Base-by-base conservation (phyloP, 2,797 vertebrate species). In the Neosilurus hyrtlii region DNA sequence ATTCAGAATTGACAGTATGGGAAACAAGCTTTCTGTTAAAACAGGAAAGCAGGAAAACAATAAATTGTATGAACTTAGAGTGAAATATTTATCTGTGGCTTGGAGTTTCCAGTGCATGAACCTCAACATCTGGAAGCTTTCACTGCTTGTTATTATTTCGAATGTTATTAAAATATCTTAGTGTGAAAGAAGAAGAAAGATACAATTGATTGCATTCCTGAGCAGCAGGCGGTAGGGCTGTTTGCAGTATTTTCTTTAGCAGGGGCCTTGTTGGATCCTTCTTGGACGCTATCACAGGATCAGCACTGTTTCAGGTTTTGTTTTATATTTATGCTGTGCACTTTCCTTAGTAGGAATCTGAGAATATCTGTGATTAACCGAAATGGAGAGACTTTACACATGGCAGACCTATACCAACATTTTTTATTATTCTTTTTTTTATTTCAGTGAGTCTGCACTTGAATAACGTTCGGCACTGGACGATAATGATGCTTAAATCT, bases 351-450 rank as follows among this genome's bases (percentile, higher is more conserved):
- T 61, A 67, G 66, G 86, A 88, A 88, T 89, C 88, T 87, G 85
- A 86, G 83, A 89, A 93, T 92, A 94, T 94, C 91, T 94, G 92
- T 74, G 84, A 92, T 86, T 89, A 88, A 92, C 90, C 87, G 81
- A 89, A 89, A 87, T 81, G 84, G 90, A 87, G 81, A 87, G 85
- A 88, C 88, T 85, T 84, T 86, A 81, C 84, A 85, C 78, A 74
- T 51, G 51, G 68, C 81, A 80, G 71, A 71, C 65, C 24, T 26
- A 65, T 54, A 57, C 62, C 59, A 52, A 35, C 30, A 30, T 18
- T 15, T 22, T 24, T 37, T 3, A 43, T 43, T 43, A 43, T 43
- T 43, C 6, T 43, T 49, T 49, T 8, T 15, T 81, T 6, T 51
- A 49, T 43, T 65, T 37, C 26, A 24, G 24, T 51, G 73, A 59